Evolutionary conservation across 2,888 invertebrate species (phyloP).

Genomic region (Latrodectus hesperus): DNA sequence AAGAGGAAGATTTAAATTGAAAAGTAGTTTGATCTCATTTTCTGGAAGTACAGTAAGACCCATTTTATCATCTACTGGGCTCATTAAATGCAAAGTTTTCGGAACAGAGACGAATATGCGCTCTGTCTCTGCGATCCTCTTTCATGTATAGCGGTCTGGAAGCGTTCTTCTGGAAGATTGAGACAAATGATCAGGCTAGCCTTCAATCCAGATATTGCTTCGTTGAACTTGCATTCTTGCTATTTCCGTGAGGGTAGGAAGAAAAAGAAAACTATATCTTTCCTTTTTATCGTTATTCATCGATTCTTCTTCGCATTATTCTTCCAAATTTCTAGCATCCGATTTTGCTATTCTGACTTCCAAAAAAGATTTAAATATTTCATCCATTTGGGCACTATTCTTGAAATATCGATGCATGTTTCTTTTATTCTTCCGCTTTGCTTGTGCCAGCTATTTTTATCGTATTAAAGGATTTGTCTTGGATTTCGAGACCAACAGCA

Average conservation of each 20-base stretch:
- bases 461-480: neutral
- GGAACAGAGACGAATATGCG: neutral
- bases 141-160: neutral
- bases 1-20: no score
- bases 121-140: neutral
- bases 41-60: no score
- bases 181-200: neutral
- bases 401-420: neutral
- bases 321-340: neutral
- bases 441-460: neutral
- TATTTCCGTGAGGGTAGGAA: neutral
- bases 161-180: neutral
- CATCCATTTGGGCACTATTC: slow-evolving; percentile 2
- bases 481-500: neutral
- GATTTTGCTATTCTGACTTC: slow-evolving; percentile 2
- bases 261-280: neutral
- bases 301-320: neutral
- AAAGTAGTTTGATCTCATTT: no score
- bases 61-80: no score
- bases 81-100: no score
- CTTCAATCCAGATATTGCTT: neutral
- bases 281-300: neutral
- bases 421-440: neutral
- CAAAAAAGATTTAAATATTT: neutral
- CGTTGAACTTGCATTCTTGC: neutral